phyloP scores from a whole-genome alignment of 2,113 vertebrate species.

The Oxyura jamaicensis region DNA sequence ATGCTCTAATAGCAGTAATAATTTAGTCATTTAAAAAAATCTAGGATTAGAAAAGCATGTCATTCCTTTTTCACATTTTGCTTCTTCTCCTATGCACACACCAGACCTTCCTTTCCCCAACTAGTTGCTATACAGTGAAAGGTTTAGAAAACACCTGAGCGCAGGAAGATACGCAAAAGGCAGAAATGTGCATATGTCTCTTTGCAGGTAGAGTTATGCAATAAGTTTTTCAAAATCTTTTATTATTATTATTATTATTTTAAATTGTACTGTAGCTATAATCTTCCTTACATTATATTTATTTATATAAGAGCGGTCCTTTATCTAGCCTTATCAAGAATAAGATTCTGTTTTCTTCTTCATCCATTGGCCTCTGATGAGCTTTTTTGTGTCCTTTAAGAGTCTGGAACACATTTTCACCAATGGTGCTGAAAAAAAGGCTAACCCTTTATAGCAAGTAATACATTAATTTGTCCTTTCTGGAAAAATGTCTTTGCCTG shows the following conservation, averaged over 20 bases:
- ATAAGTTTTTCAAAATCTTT: neutral
- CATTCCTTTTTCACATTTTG: neutral
- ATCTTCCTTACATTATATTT: neutral
- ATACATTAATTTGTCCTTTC: conserved; percentile 1
- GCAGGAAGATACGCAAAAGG: neutral
- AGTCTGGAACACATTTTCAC: neutral
- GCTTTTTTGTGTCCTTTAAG: neutral
- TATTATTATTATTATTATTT: neutral
- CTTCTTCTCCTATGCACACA: neutral
- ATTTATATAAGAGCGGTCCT: neutral
- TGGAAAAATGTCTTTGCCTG: neutral
- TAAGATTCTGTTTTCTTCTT: neutral
- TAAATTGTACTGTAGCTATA: neutral
- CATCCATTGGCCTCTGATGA: neutral
- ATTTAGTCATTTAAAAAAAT: neutral
- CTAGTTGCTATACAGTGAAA: neutral
- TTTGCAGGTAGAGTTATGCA: neutral
- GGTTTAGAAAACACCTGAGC: neutral
- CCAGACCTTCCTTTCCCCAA: neutral
- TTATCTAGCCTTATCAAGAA: neutral
- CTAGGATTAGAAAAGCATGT: neutral
- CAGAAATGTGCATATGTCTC: neutral
- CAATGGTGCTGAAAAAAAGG: neutral
- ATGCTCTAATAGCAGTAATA: neutral
- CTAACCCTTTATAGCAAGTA: neutral